phyloP scores from a whole-genome alignment of 2,113 vertebrate genomes.

The Hucho hucho region DNA sequence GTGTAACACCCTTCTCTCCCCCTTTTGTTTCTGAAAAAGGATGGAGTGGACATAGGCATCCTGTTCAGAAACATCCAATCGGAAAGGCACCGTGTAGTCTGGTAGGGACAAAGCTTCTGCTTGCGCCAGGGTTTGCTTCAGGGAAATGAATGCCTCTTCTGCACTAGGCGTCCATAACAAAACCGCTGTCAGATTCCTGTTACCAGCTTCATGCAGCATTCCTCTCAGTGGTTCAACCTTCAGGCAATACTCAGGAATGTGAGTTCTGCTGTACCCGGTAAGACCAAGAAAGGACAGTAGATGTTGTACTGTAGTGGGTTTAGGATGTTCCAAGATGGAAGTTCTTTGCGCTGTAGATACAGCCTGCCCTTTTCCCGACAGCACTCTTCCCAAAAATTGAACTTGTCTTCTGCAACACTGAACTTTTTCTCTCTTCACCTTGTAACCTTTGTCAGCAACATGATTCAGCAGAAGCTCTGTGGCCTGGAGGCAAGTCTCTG shows the following conservation, averaged over 20 bases:
- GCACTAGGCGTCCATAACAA: background rate
- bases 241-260: background rate
- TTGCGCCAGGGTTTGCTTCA: background rate
- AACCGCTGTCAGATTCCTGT: background rate
- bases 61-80: background rate
- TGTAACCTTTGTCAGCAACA: background rate
- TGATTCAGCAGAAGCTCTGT: background rate
- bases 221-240: background rate
- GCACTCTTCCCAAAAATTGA: background rate
- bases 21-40: background rate
- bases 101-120: background rate
- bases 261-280: background rate
- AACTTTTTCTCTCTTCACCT: background rate
- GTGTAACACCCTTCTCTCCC: background rate
- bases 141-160: background rate
- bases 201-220: background rate
- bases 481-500: background rate
- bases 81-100: background rate
- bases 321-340: background rate
- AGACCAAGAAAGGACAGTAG: constrained; percentile 14
- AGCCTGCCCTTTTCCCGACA: background rate
- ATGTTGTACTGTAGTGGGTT: background rate
- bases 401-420: background rate
- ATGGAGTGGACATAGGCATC: background rate
- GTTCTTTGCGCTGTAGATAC: background rate